Percentiles rank a stretch among this genome's conserved stretches.
phyloP scores from a whole-genome alignment of 2,113 vertebrate genomes.

The Isichthys henryi region DNA sequence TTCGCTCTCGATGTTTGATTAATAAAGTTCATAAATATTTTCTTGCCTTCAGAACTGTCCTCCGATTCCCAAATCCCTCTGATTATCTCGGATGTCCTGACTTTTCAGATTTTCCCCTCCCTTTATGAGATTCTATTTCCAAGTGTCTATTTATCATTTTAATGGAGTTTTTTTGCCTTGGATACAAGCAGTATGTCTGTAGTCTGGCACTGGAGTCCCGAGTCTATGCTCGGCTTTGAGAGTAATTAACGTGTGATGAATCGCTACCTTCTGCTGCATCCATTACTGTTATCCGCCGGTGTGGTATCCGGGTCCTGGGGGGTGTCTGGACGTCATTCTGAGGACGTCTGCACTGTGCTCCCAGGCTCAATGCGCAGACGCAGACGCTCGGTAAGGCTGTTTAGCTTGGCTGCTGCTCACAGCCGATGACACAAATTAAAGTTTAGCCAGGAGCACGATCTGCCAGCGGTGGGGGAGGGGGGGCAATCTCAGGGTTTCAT shows the following conservation, averaged over 20 bases:
- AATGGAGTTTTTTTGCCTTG: neutral
- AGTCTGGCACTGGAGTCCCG: neutral
- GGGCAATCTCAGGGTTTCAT: neutral
- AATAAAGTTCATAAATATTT: neutral
- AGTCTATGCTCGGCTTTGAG: neutral
- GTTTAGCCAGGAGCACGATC: conserved; percentile 24
- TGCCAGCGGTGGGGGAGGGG: neutral
- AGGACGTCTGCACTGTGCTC: neutral
- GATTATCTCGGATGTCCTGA: neutral
- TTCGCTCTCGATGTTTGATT: neutral
- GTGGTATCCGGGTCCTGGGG: neutral
- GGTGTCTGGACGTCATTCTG: neutral
- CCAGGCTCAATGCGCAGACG: conserved; percentile 14
- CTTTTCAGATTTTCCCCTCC: neutral
- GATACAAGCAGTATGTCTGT: neutral
- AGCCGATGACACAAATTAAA: conserved; percentile 46
- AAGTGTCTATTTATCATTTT: neutral
- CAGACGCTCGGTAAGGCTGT: conserved; percentile 37
- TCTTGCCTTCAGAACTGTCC: neutral
- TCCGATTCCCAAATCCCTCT: neutral
- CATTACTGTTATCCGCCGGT: neutral
- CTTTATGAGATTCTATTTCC: neutral
- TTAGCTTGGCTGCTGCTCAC: conserved; percentile 48
- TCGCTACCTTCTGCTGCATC: neutral
- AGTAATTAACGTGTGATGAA: conserved; percentile 1